These are phyloP conservation scores for Miniopterus natalensis DNA, from an alignment of 2,113 vertebrate species.

Conservation along the genomic window DNA sequence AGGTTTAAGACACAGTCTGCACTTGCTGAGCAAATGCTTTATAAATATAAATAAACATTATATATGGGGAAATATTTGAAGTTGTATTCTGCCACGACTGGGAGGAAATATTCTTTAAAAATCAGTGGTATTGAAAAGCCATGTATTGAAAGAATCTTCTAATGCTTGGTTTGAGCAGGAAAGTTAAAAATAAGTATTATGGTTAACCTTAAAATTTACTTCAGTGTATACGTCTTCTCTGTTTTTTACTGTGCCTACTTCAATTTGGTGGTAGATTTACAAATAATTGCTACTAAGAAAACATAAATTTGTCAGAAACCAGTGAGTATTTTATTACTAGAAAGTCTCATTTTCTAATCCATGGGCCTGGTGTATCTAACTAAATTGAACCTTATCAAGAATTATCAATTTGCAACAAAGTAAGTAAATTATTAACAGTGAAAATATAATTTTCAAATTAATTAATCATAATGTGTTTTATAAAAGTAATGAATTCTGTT, in stretches of 20 bases:
- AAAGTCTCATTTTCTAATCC: neutral
- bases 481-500: constrained; percentile 71
- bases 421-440: neutral
- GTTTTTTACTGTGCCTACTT: neutral
- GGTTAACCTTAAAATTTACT: neutral
- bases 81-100: neutral
- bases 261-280: neutral
- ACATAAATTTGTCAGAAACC: neutral
- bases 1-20: neutral
- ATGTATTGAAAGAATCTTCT: neutral
- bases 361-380: neutral
- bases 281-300: constrained; percentile 1
- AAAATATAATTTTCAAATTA: neutral
- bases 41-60: neutral
- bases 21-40: neutral
- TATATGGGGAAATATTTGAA: neutral
- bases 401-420: neutral
- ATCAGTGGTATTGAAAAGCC: neutral
- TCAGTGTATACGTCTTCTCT: neutral
- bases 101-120: neutral
- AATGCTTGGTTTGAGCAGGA: neutral
- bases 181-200: neutral
- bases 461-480: neutral
- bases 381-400: neutral
- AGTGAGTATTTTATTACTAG: neutral